These are phyloP conservation scores for Macroglossus sobrinus DNA, from an alignment of 2,113 vertebrate species.

Conservation along the genomic window DNA sequence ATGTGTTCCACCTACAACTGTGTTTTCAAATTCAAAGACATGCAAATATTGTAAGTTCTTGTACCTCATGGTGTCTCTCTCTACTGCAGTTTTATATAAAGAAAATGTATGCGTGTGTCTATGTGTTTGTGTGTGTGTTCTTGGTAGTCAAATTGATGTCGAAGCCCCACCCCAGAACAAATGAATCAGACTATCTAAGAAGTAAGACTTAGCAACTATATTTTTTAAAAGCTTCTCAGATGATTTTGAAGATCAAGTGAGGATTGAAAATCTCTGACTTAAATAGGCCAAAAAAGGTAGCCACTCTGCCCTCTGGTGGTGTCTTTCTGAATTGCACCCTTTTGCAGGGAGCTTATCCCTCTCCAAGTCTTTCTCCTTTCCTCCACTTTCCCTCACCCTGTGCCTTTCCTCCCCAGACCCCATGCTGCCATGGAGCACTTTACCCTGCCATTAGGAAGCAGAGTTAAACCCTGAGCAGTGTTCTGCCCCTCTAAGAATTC, in stretches of 20 bases:
- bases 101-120: background rate
- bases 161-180: background rate
- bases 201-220: background rate
- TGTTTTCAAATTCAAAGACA: background rate
- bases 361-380: background rate
- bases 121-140: background rate
- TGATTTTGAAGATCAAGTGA: background rate
- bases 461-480: background rate
- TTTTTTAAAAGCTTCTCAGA: background rate
- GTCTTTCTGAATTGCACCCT: background rate
- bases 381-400: accelerated
- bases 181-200: background rate
- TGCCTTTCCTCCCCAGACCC: background rate
- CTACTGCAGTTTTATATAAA: background rate
- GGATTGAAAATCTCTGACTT: background rate
- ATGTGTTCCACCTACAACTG: background rate
- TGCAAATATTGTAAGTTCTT: background rate
- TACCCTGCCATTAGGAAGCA: background rate
- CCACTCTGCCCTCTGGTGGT: background rate
- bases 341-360: background rate
- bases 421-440: background rate
- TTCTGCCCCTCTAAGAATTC: background rate
- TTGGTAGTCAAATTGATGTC: background rate
- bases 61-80: background rate
- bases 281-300: no score